Conservation (phyloP, 2,888 invertebrate genomes). For the Gryllus longicercus region DNA sequence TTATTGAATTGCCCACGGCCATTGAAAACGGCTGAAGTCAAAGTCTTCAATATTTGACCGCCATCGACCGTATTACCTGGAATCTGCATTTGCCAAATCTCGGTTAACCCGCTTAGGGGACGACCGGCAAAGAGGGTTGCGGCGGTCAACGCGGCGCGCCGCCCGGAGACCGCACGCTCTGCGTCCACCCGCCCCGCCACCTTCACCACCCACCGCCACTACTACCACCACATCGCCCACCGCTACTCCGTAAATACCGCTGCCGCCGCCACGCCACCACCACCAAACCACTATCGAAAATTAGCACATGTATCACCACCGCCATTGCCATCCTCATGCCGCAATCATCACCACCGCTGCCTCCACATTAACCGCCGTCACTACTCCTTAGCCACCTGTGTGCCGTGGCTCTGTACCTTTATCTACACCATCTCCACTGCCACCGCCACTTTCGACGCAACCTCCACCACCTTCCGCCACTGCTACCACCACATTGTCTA, state of each 20-base stretch:
- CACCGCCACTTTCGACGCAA: too few species aligned
- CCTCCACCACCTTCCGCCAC: too few species aligned
- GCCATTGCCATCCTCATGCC: neutral
- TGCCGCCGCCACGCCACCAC: neutral
- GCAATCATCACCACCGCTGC: too few species aligned
- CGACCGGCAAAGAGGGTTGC: neutral
- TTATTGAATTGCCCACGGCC: too few species aligned
- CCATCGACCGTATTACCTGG: conserved; percentile 5
- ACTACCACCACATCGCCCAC: neutral
- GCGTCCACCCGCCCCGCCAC: neutral
- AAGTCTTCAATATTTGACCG: conserved; percentile 2
- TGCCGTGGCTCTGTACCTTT: too few species aligned
- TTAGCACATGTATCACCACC: neutral
- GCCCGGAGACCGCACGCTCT: neutral
- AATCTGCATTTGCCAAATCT: conserved; percentile 10
- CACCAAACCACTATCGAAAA: neutral
- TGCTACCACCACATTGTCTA: too few species aligned
- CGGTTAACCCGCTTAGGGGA: neutral
- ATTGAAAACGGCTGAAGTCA: neutral
- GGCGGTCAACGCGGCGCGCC: neutral
- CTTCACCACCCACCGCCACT: neutral
- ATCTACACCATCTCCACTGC: too few species aligned
- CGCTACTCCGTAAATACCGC: neutral
- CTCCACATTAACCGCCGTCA: neutral
- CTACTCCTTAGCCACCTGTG: neutral